A percentile compares a stretch with the other conserved stretches of the same genome.
Conservation (phyloP, 2,888 invertebrate genomes). For the Hemistola chrysoprasaria region DNA sequence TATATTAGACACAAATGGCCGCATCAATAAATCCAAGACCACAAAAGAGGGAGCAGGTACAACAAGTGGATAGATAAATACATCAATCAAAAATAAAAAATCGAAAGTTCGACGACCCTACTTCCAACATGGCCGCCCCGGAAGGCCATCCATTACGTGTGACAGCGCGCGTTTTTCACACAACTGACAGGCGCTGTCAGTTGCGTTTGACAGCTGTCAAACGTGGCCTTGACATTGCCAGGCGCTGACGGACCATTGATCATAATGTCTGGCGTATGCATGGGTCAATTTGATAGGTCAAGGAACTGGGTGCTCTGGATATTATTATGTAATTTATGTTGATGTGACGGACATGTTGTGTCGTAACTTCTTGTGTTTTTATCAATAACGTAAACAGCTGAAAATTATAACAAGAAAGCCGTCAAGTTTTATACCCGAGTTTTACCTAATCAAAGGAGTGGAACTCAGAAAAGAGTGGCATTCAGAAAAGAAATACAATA, state of each 20-base stretch:
- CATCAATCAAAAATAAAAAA: conserved; percentile 32
- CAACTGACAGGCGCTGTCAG: conserved; percentile 36
- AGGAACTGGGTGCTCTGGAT: conserved; percentile 13
- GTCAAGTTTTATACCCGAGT: too few species aligned
- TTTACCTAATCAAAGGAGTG: too few species aligned
- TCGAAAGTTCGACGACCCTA: conserved; percentile 52
- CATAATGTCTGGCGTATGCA: conserved; percentile 35
- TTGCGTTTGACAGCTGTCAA: conserved; percentile 36
- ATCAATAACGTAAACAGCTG: too few species aligned
- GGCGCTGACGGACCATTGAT: conserved; percentile 30
- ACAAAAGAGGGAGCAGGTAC: conserved; percentile 20
- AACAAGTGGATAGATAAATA: conserved; percentile 27
- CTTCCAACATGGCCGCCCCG: conserved; percentile 53
- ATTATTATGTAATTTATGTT: conserved; percentile 2
- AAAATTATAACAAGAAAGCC: too few species aligned
- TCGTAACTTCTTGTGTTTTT: too few species aligned
- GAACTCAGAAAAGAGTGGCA: too few species aligned
- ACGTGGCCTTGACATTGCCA: conserved; percentile 37
- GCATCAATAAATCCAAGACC: conserved; percentile 19
- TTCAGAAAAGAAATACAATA: too few species aligned
- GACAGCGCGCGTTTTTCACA: conserved; percentile 69
- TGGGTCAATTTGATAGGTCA: conserved; percentile 26
- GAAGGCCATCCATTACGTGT: conserved; percentile 72
- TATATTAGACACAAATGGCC: conserved; percentile 12
- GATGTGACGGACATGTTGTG: neutral